Evolutionary conservation across 2,888 invertebrate genomes (phyloP), one percentile per base, ranked within the genome.

Genomic region (Cryptophagus acutangulus): DNA sequence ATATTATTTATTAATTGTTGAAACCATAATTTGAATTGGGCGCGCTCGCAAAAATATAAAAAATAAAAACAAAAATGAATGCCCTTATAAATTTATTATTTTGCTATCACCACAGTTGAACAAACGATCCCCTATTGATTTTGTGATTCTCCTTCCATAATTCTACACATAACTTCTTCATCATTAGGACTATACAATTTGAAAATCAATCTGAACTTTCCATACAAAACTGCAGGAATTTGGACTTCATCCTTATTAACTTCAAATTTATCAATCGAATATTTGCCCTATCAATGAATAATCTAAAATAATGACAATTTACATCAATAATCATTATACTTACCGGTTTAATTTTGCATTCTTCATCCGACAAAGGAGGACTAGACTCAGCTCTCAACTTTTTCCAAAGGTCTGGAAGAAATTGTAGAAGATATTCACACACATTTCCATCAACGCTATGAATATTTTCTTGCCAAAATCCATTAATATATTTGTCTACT

Each of bases 191-290:
- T 35, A 12, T 10, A 35, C 6, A 35, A 3, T 15, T 35, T 35
- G 18, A 35, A 35, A 5, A 15, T 9, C 9, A 18, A 20, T 12
- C 17, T 17, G 35, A 35, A 35, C 9, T 18, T 35, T 18, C 35
- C 35, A 12, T 18, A 18, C 13, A 17, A n/a, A 6, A 17, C 17
- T 6, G 17, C 8, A n/a, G 35, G 35, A 10, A 35, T 3, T 6
- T 20, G n/a, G 1, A 43, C 3, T 26, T 43, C 43, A 12, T 29
- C 25, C 9, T 8, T 13, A 5, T 10, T 6, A 13, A 26, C 36
- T 24, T 40, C 16, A 17, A 36, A 43, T 8, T 36, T 31, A 1
- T 17, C 25, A 6, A 43, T 8, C n/a, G 24, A 8, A 20, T 20
- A 20, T 20, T 20, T 6, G 24, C n/a, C n/a, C 24, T 20, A n/a